Evolutionary conservation across 2,113 vertebrate genomes (phyloP), one percentile per base, ranked within the genome.

Genomic region (Chinchilla lanigera): DNA sequence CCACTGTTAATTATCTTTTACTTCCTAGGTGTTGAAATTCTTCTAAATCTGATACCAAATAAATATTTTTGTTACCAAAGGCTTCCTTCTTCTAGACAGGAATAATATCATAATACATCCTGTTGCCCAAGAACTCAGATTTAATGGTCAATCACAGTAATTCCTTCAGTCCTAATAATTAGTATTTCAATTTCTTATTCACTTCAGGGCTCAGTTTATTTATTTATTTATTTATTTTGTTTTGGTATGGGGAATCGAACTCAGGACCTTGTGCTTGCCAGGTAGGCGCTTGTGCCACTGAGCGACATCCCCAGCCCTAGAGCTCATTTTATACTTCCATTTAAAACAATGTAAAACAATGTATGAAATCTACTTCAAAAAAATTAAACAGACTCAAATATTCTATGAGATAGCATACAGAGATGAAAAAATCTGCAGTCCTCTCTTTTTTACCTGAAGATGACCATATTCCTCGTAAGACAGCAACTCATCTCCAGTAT

Each of bases 401-500:
- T 35, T 38, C 65, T 24, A 63, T 30, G 26, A 30, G 17, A 19
- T 0, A 14, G 0, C 41, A n/a, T 1, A 33, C 3, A 50, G 7
- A 87, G 5, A 50, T 80, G n/a, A 60, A 90, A 24, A 84, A 69
- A 71, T 8, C 0, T 4, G 24, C 11, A 28, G 35, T 19, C 0
- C 75, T 41, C 5, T 60, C 22, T 73, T 71, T 77, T 87, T 96
- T 98, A 99, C 99, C 99, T 99, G 99, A 96, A 99, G 99, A 98
- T 99, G 99, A 85, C 99, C 99, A 93, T 99, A 99, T 73, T 99
- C 98, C 17, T 98, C 93, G 92, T 98, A 99, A 52, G 99, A 97
- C 35, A 99, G 91, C 41, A 99, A 93, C 98, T 99, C 99, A 82
- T 99, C 99, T 16, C 99, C 99, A 3, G 99, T 99, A 69, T 99